phyloP scores from a whole-genome alignment of 35 echinoderm and acorn worm genomes.

The Strongylocentrotus purpuratus region DNA sequence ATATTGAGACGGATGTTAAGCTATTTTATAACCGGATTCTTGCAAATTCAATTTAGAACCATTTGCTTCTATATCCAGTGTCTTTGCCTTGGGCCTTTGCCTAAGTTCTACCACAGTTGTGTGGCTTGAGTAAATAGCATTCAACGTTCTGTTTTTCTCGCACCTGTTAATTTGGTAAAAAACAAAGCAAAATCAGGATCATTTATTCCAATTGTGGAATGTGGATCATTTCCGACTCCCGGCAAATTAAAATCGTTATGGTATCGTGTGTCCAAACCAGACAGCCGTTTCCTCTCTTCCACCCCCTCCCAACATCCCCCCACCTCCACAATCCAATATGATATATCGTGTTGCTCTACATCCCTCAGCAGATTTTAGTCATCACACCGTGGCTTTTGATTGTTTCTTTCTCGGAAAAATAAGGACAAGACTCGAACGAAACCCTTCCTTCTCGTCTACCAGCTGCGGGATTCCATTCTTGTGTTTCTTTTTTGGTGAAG shows the following conservation, averaged over 20 bases:
- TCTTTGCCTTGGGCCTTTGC: too few species aligned
- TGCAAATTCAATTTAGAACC: too few species aligned
- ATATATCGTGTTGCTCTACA: slow-evolving; percentile 2
- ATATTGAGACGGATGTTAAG: too few species aligned
- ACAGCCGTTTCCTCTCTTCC: neutral
- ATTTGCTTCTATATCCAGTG: too few species aligned
- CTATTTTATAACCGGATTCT: too few species aligned
- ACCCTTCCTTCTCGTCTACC: neutral
- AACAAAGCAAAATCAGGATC: neutral
- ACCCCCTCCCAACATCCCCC: neutral
- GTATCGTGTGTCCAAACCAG: neutral
- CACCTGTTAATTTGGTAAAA: neutral
- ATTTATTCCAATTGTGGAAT: neutral
- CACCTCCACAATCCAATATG: neutral
- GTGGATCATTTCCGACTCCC: too few species aligned
- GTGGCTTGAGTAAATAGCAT: too few species aligned
- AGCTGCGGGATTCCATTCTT: neutral
- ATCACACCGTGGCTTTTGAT: neutral
- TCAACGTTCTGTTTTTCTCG: too few species aligned
- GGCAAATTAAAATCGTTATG: neutral
- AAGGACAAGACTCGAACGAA: neutral
- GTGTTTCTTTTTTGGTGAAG: neutral
- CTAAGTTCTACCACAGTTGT: too few species aligned
- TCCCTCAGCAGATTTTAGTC: neutral
- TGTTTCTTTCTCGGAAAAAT: neutral